Base-by-base conservation (phyloP, 2,888 invertebrate genomes). In the Epirrhoe alternata region DNA sequence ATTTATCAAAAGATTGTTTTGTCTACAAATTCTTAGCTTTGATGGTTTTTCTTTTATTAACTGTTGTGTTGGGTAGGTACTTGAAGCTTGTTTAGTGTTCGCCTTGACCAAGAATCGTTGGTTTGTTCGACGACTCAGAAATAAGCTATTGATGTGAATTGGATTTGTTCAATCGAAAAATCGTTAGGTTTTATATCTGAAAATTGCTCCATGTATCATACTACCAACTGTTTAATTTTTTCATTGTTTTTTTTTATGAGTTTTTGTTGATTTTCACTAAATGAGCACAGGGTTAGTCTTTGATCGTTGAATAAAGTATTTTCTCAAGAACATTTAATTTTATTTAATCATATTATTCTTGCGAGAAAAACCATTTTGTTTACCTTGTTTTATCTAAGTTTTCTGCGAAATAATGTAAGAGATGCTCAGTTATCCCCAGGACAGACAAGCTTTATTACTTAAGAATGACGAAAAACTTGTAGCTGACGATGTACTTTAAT, bases 401-500 rank as follows among this genome's bases (percentile, higher is more conserved):
- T 14, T 42, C 12, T 42, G 10, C 16, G 14, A 45, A 16, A 47
- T 47, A 14, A 47, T 30, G 10, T 24, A 17, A 10, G 30, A 1
- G 30, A 51, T 51, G 8, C 30, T 31, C 24, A n/a, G 24, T 51
- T 30, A 31, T 51, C 51, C 24, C 12, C 30, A 24, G 6, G 16
- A 54, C 38, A 54, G 16, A 54, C 38, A 54, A 54, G 17, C 8
- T 54, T 49, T 45, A 47, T 61, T 50, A 62, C 24, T 51, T 35
- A 45, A 56, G 33, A 54, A 52, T 52, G 58, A 61, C 63, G 31
- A 50, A 71, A 62, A 62, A 64, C 60, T 66, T 55, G 42, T 31
- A 24, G 14, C 50, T 51, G 57, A 61, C 59, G 47, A 53, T n/a
- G 10, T 60, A 63, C 49, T 65, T 62, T 58, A 61, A 54, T 66